These are phyloP conservation scores for Smithornis capensis DNA, from an alignment of 2,113 vertebrate species.

Conservation along the genomic window DNA sequence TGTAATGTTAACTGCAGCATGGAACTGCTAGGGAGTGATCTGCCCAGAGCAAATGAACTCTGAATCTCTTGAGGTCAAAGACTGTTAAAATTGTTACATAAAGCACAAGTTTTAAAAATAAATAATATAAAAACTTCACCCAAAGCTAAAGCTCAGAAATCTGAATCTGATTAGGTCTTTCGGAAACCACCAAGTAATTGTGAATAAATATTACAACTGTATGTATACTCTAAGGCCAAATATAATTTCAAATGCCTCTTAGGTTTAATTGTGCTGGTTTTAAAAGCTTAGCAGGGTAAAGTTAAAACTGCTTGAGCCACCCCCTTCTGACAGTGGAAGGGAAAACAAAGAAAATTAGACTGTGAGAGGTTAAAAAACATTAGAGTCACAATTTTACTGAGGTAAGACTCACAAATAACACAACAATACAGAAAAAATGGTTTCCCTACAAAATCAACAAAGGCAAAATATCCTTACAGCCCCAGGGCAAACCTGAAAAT, in stretches of 20 bases:
- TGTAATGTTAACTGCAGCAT: too few relatives aligned
- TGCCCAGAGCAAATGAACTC: neutral
- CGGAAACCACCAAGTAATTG: neutral
- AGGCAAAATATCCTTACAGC: neutral
- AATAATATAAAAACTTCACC: neutral
- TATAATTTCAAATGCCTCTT: neutral
- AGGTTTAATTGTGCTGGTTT: neutral
- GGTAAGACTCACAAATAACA: neutral
- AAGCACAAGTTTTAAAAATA: neutral
- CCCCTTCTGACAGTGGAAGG: neutral
- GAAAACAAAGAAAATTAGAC: neutral
- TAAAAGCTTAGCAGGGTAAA: neutral
- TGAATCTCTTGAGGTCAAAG: neutral
- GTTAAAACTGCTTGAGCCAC: neutral
- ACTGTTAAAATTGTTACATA: neutral
- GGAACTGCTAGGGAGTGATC: neutral
- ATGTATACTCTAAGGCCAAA: neutral
- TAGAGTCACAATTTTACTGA: neutral
- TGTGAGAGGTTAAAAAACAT: neutral
- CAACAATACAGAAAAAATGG: neutral
- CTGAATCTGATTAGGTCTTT: neutral
- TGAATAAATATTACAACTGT: neutral
- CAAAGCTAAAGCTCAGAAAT: neutral
- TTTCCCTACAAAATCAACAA: neutral
- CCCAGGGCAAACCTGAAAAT: too few relatives aligned